Conservation (phyloP, 1,140 invertebrate genomes). For the Drosophila pruinosa region DNA sequence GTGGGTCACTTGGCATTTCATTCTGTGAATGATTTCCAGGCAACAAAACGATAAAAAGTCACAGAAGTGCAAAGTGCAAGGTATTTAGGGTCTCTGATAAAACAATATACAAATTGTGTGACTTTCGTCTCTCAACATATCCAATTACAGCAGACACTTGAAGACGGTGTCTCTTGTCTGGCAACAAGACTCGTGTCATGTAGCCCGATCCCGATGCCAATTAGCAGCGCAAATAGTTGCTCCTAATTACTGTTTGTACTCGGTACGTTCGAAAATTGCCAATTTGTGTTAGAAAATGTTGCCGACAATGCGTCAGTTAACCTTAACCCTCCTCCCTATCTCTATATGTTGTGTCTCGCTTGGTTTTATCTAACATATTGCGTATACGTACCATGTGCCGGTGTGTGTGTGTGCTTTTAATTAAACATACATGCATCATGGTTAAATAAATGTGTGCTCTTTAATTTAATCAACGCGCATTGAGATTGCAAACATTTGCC, state of each 20-base stretch:
- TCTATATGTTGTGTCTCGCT: not conserved
- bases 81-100: conserved; percentile 23
- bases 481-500: conserved; percentile 56
- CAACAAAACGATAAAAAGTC: conserved; percentile 20
- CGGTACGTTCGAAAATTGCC: conserved; percentile 28
- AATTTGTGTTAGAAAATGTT: conserved; percentile 28
- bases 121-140: not conserved
- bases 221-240: conserved; percentile 38
- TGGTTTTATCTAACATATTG: conserved; percentile 68
- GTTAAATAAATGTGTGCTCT: conserved; percentile 42
- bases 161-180: not conserved
- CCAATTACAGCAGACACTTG: conserved; percentile 20
- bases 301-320: conserved; percentile 13
- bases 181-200: conserved; percentile 15
- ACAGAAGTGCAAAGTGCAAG: conserved; percentile 29
- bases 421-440: conserved; percentile 67
- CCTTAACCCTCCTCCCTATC: not conserved
- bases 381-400: conserved; percentile 32
- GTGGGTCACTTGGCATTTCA: not conserved
- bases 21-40: conserved; percentile 31
- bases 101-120: not conserved
- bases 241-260: conserved; percentile 41
- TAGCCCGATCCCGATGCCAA: conserved; percentile 10
- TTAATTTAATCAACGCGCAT: conserved; percentile 37
- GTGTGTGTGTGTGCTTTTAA: conserved; percentile 61